A percentile compares a stretch with the other conserved stretches of the same genome.
These are phyloP conservation scores for Heliconius melpomene DNA, from an alignment of 1,140 invertebrate species.

Conservation along the genomic window DNA sequence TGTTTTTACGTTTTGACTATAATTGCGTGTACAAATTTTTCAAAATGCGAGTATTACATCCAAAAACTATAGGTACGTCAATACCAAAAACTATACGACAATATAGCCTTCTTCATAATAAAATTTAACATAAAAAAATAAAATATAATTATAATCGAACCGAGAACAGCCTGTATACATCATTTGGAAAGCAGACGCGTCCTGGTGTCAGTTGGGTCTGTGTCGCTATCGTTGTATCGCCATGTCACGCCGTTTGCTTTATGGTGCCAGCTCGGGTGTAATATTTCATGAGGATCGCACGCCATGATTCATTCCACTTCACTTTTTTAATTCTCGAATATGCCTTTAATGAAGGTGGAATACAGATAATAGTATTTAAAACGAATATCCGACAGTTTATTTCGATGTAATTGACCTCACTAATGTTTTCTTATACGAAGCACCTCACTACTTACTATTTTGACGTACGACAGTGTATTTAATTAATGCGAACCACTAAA, in stretches of 20 bases:
- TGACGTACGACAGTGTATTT: background rate
- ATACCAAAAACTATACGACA: background rate
- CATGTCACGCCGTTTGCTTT: constrained; percentile 78
- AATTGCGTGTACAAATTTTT: no score
- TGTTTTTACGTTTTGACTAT: no score
- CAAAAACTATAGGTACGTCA: background rate
- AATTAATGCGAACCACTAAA: constrained; percentile 6
- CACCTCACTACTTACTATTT: constrained; percentile 8
- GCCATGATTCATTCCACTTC: constrained; percentile 76
- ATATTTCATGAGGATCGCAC: constrained; percentile 79
- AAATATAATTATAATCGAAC: constrained; percentile 11
- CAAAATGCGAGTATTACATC: background rate
- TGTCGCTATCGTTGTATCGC: constrained; percentile 80
- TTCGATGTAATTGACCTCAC: constrained; percentile 43
- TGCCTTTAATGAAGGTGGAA: constrained; percentile 74
- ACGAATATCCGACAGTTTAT: constrained; percentile 44
- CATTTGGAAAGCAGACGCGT: constrained; percentile 65
- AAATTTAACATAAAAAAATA: background rate
- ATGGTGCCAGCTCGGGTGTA: constrained; percentile 78
- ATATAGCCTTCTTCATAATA: background rate
- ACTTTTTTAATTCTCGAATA: constrained; percentile 75
- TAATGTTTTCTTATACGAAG: constrained; percentile 17
- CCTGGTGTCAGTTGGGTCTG: constrained; percentile 73
- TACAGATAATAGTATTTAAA: constrained; percentile 69
- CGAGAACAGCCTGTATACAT: constrained; percentile 60